phyloP scores from a whole-genome alignment of 2,113 vertebrate species.

The western clawed frog (Xenopus tropicalis) region UCB_Xtro_10.0 CM004449.2:118340501-118341000 shows the following conservation, averaged over 20 bases:
- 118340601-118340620: too few relatives aligned
- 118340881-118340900: slow-evolving; percentile 37
- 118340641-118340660: too few relatives aligned
- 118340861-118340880: slow-evolving; percentile 48
- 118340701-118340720: too few relatives aligned
- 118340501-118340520: too few relatives aligned
- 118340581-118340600: too few relatives aligned
- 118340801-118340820: slow-evolving; percentile 48
- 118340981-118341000: background rate
- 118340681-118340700: too few relatives aligned
- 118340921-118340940: slow-evolving; percentile 7
- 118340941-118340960: slow-evolving; percentile 20
- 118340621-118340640: too few relatives aligned
- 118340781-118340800: slow-evolving; percentile 47
- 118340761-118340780: slow-evolving; percentile 32
- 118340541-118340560: too few relatives aligned
- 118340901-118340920: slow-evolving; percentile 19
- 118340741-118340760: slow-evolving; percentile 28
- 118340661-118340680: too few relatives aligned
- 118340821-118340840: slow-evolving; percentile 12
- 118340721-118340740: background rate
- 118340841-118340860: slow-evolving; percentile 33
- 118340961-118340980: slow-evolving; percentile 36
- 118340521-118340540: too few relatives aligned
- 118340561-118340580: too few relatives aligned